Percentiles rank a stretch among this genome's conserved stretches.
phyloP scores from a whole-genome alignment of 64 coral and sea anemone genomes.

The Trachythela sp. region DNA sequence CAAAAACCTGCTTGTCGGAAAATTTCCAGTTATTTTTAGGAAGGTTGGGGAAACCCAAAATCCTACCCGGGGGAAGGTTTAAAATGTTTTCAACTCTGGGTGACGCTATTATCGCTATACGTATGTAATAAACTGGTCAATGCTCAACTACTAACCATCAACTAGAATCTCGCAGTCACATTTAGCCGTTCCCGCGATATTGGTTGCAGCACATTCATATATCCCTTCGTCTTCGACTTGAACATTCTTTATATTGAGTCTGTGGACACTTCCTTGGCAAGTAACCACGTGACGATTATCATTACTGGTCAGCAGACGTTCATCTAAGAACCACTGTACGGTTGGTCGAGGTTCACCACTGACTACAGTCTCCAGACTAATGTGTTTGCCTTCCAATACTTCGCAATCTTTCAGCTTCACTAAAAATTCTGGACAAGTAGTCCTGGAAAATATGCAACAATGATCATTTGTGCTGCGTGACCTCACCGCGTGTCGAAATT shows the following conservation, averaged over 20 bases:
- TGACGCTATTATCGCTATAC: background rate
- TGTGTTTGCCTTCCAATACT: conserved; percentile 3
- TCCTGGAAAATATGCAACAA: background rate
- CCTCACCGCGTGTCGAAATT: no score
- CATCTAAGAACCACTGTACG: conserved; percentile 1
- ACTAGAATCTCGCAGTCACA: conserved; percentile 13
- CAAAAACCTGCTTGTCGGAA: no score
- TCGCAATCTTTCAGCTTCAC: background rate
- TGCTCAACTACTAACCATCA: background rate
- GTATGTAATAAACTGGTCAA: background rate
- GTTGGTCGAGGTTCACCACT: background rate
- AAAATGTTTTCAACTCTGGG: no score
- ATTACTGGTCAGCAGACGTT: background rate
- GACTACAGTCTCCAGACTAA: background rate
- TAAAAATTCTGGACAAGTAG: background rate
- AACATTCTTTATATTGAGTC: background rate
- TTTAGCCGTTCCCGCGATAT: background rate
- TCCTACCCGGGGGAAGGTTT: no score
- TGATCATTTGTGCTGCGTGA: background rate
- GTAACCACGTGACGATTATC: background rate
- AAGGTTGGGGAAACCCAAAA: no score
- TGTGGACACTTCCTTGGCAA: background rate
- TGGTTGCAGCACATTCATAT: background rate
- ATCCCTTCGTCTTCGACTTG: background rate
- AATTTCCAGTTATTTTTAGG: no score